Conservation (phyloP, 2,888 invertebrate genomes). For the Orthosia gracilis region DNA sequence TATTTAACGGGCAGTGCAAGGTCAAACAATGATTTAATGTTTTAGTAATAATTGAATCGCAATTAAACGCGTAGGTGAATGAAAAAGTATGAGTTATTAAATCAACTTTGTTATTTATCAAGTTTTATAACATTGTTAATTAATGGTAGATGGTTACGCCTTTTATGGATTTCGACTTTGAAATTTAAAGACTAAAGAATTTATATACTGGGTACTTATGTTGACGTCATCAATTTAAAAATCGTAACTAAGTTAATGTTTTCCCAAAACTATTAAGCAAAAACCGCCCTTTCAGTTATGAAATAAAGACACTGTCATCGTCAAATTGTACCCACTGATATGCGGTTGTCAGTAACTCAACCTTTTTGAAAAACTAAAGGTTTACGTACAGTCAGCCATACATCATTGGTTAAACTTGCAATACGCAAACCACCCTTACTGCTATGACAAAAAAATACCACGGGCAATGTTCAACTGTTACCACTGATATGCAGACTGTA, state of each 20-base stretch:
- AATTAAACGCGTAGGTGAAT: conserved; percentile 9
- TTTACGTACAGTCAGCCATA: too few species aligned
- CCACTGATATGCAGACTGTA: too few species aligned
- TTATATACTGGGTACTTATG: neutral
- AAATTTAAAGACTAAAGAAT: neutral
- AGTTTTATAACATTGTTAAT: conserved; percentile 9
- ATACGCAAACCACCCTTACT: neutral
- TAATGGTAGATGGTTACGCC: neutral
- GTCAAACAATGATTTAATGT: conserved; percentile 24
- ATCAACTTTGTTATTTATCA: conserved; percentile 1
- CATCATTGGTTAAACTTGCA: too few species aligned
- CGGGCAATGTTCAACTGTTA: too few species aligned
- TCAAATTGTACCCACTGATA: too few species aligned
- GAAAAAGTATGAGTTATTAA: neutral
- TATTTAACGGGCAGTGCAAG: conserved; percentile 30
- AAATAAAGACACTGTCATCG: too few species aligned
- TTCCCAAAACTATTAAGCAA: neutral
- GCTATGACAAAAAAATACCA: neutral
- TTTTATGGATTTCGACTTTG: conserved; percentile 1
- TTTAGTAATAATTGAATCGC: conserved; percentile 31
- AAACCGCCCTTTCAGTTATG: too few species aligned
- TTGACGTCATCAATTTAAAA: neutral
- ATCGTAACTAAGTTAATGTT: neutral
- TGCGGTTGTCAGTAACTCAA: too few species aligned
- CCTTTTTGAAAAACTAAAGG: too few species aligned